A percentile compares a stretch with the other conserved stretches of the same genome.
phyloP scores from a whole-genome alignment of 2,797 vertebrate genomes.

The Xenentodon cancila region DNA sequence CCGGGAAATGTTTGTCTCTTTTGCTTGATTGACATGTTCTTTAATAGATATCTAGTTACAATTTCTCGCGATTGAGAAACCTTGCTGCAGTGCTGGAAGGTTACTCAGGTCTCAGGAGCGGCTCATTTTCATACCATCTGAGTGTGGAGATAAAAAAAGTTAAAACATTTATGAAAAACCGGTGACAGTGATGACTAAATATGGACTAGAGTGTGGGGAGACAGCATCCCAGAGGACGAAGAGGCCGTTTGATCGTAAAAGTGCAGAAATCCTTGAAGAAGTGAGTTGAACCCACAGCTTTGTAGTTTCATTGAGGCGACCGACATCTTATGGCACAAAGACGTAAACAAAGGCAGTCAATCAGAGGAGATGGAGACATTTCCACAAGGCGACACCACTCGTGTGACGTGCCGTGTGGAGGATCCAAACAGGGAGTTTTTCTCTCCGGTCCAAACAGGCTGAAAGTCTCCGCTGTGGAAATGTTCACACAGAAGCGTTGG shows the following conservation, averaged over 20 bases:
- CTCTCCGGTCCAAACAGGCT: background rate
- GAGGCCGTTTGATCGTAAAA: constrained; percentile 31
- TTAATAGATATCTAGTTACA: background rate
- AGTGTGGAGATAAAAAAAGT: constrained; percentile 10
- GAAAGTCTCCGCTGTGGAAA: background rate
- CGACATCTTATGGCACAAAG: constrained; percentile 39
- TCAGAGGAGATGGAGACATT: constrained; percentile 37
- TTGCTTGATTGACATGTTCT: background rate
- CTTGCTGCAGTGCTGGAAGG: constrained; percentile 1
- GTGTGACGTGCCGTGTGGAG: constrained; percentile 35
- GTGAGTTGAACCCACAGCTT: constrained; percentile 2
- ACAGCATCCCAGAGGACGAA: constrained; percentile 10
- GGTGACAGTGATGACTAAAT: background rate
- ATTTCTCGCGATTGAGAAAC: background rate
- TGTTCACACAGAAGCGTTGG: background rate
- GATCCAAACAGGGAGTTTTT: background rate
- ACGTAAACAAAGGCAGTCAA: constrained; percentile 35
- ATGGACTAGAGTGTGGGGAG: constrained; percentile 13
- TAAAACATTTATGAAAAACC: constrained; percentile 8
- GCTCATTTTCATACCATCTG: constrained; percentile 16
- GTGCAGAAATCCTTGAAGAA: constrained; percentile 17
- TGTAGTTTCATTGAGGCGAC: background rate
- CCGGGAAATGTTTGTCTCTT: too few relatives aligned
- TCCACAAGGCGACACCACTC: constrained; percentile 31
- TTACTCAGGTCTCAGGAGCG: background rate